Conservation (phyloP, 2,113 vertebrate genomes). For the Bettongia penicillata region DNA sequence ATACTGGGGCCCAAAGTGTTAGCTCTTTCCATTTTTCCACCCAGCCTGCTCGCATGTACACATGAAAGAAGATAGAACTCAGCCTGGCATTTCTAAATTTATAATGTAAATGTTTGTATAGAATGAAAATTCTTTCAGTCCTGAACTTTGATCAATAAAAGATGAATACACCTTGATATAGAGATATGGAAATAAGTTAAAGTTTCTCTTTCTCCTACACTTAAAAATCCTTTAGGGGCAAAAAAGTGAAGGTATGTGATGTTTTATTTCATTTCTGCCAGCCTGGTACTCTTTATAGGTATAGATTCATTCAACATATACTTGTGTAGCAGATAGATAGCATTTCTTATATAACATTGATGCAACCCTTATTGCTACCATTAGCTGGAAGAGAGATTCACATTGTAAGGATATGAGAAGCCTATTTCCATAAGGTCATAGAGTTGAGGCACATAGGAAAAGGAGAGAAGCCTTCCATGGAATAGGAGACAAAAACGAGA, state of each 20-base stretch:
- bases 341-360: neutral
- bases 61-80: too few species aligned
- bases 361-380: neutral
- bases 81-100: neutral
- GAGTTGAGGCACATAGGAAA: neutral
- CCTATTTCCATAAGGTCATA: neutral
- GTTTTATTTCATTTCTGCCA: neutral
- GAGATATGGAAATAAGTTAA: neutral
- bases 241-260: neutral
- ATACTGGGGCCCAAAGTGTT: neutral
- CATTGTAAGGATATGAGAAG: neutral
- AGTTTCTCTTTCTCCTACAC: neutral
- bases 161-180: neutral
- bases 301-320: neutral
- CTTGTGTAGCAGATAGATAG: neutral
- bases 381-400: neutral
- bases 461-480: too few species aligned
- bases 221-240: neutral
- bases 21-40: neutral
- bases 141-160: neutral
- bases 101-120: neutral
- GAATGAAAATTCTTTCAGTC: neutral
- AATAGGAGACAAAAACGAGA: neutral
- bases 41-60: neutral
- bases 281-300: neutral